Conservation (phyloP, 2,113 vertebrate species). For the Phaethon lepturus region DNA sequence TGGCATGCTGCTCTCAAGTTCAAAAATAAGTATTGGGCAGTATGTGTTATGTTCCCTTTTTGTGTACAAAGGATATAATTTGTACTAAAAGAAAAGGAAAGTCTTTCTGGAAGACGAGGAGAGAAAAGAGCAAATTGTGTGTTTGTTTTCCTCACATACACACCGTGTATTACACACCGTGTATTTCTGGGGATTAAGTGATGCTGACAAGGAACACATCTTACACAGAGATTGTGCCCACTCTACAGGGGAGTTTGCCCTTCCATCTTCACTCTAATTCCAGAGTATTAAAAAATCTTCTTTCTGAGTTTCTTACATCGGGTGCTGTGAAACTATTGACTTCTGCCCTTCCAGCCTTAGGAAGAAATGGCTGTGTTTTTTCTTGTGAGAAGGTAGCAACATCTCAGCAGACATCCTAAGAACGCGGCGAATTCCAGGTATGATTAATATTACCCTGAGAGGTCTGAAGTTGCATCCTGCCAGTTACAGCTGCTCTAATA, state of each 20-base stretch:
- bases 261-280: background rate
- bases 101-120: background rate
- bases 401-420: background rate
- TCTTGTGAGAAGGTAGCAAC: background rate
- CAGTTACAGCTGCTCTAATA: background rate
- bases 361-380: background rate
- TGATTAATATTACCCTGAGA: fast-evolving
- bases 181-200: background rate
- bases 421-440: background rate
- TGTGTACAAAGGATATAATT: background rate
- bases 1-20: background rate
- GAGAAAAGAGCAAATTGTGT: background rate
- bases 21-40: background rate
- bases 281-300: background rate
- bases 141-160: background rate
- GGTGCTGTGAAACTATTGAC: background rate
- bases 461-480: background rate
- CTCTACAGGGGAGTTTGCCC: background rate
- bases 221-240: background rate
- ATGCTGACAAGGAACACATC: background rate
- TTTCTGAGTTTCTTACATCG: background rate
- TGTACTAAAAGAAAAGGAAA: background rate
- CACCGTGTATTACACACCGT: background rate
- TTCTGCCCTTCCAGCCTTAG: background rate
- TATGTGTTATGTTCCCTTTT: background rate